phyloP scores from a whole-genome alignment of 2,797 vertebrate species.

The Silurus aristotelis region DNA sequence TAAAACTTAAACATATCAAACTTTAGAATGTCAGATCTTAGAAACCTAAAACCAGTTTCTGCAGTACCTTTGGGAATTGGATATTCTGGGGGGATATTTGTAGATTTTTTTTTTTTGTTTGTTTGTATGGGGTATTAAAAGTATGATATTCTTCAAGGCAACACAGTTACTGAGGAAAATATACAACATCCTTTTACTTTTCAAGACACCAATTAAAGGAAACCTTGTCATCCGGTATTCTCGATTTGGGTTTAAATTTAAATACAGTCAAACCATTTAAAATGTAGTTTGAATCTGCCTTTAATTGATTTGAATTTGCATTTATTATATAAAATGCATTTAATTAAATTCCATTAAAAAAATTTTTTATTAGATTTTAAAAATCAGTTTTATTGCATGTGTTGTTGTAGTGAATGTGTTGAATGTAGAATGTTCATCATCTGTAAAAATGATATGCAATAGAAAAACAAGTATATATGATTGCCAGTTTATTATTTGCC shows the following conservation, averaged over 20 bases:
- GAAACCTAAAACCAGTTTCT: not conserved
- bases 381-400: too few relatives aligned
- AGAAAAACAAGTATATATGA: not conserved
- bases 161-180: not conserved
- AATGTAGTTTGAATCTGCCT: not conserved
- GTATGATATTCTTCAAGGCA: not conserved
- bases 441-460: too few relatives aligned
- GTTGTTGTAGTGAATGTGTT: too few relatives aligned
- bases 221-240: not conserved
- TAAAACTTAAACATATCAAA: not conserved
- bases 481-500: constrained; percentile 14
- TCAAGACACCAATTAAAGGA: not conserved
- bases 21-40: not conserved
- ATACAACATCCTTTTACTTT: not conserved
- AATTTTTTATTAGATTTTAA: too few relatives aligned
- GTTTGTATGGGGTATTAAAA: not conserved
- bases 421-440: not conserved
- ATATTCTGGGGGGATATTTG: not conserved
- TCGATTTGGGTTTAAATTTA: not conserved
- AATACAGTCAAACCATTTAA: not conserved
- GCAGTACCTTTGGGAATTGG: not conserved
- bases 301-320: not conserved
- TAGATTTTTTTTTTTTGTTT: not conserved
- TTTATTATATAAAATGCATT: not conserved
- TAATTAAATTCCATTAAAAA: too few relatives aligned